Conservation (phyloP, 2,888 invertebrate species). For the Xanthorhoe designata region DNA sequence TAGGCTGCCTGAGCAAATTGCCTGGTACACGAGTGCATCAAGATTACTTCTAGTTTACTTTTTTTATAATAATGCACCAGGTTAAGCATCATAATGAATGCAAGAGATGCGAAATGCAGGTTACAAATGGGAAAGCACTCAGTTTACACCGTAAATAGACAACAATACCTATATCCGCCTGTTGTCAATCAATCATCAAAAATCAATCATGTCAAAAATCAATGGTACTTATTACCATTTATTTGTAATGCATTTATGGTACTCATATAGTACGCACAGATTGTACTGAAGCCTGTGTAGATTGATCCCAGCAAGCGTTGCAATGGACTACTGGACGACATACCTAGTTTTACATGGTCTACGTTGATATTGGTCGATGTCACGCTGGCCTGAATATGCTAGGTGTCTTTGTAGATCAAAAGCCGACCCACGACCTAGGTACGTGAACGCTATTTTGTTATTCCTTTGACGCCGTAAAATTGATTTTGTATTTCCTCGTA, state of each 20-base stretch:
- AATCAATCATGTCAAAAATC: too few species aligned
- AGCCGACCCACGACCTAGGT: neutral
- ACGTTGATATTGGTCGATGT: slow-evolving; percentile 1
- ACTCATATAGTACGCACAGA: neutral
- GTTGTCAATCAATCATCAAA: too few species aligned
- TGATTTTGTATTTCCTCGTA: neutral
- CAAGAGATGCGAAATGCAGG: neutral
- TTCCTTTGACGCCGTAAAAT: neutral
- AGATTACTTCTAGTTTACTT: neutral
- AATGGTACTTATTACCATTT: too few species aligned
- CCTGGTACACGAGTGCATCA: slow-evolving; percentile 1
- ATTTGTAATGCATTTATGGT: too few species aligned
- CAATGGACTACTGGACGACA: neutral
- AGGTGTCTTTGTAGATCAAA: slow-evolving; percentile 5
- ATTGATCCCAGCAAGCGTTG: neutral
- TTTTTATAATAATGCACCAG: neutral
- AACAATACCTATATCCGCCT: too few species aligned
- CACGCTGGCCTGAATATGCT: neutral
- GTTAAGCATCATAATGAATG: neutral
- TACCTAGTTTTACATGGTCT: neutral
- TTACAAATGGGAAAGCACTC: neutral
- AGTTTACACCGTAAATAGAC: neutral
- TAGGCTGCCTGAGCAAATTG: slow-evolving; percentile 27
- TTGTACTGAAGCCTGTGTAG: neutral
- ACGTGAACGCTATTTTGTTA: slow-evolving; percentile 3